Evolutionary conservation across 2,113 vertebrate species (phyloP), one percentile per base, ranked within the genome.

Genomic region (Brienomyrus brachyistius): DNA sequence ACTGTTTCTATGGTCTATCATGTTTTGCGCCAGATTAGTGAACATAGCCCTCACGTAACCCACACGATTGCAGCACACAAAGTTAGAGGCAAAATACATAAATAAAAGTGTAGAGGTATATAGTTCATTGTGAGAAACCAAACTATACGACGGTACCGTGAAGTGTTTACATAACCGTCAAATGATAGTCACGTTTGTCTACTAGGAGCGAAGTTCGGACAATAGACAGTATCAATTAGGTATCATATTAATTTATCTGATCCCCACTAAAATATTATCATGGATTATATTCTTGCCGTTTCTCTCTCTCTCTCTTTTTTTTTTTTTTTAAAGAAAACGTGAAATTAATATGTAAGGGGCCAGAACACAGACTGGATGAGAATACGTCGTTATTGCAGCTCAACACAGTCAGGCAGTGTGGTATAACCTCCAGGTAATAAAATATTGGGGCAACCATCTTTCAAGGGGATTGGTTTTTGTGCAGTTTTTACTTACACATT

Each of bases 401-500:
- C n/a, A 90, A 80, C 89, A 27, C 0, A 43, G 35, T 43, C 52
- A 11, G 35, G 35, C 87, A 83, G 9, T 86, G 70, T 83, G 74
- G 86, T 88, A 82, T 91, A 87, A 88, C 66, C 40, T 27, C 43
- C 59, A 87, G 51, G 23, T 89, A 86, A 31, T 90, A 90, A 90
- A 91, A 91, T 90, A 90, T 86, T 92, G 86, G 82, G 88, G 66
- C 91, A 82, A 88, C 91, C 89, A 48, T 80, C 54, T 90, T 87
- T 92, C 89, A 90, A 89, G 50, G 50, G 50, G 5, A 86, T 9
- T 86, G 11, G 48, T 19, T 86, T 23, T 70, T 70, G 62, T 70
- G 31, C 50, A n/a, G 48, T 8, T 31, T 52, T 31, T 23, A 23
- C 17, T 7, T 93, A 89, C 94, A 94, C 92, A 93, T 95, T 92